Conservation (phyloP, 2,113 vertebrate genomes). For the Panthera tigris region DNA sequence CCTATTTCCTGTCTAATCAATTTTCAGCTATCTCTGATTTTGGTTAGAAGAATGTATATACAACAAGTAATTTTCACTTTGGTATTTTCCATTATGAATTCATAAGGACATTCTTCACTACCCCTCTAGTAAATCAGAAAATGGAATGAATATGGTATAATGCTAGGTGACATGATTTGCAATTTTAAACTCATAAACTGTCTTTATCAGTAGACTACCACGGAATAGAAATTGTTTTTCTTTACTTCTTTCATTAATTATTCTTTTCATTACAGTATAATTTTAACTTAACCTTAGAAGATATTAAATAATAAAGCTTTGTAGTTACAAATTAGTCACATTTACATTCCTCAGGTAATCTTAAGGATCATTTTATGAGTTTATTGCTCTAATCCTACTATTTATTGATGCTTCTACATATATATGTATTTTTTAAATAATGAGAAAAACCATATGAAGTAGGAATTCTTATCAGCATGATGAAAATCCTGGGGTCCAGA, state of each 20-base stretch:
- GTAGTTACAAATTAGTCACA: background rate
- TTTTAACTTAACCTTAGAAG: background rate
- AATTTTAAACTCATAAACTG: constrained; percentile 26
- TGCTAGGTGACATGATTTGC: background rate
- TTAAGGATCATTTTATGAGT: background rate
- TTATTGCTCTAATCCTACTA: background rate
- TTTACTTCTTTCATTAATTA: background rate
- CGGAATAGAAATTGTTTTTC: background rate
- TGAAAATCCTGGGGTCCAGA: background rate
- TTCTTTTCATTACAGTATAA: background rate
- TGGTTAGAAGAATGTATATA: constrained; percentile 4
- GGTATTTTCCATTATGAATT: constrained; percentile 61
- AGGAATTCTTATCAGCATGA: background rate
- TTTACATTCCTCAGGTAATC: background rate
- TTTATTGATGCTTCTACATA: background rate
- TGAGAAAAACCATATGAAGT: background rate
- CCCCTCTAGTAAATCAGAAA: background rate
- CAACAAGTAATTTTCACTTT: constrained; percentile 9
- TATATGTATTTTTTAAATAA: background rate
- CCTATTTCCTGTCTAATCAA: background rate
- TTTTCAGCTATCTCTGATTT: background rate
- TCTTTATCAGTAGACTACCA: background rate
- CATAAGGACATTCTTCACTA: constrained; percentile 23
- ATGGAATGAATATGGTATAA: background rate
- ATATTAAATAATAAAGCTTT: background rate